Percentiles rank a stretch among this genome's conserved stretches.
These are phyloP conservation scores for Mobula birostris DNA, from an alignment of 2,113 vertebrate genomes.

Conservation along the genomic window DNA sequence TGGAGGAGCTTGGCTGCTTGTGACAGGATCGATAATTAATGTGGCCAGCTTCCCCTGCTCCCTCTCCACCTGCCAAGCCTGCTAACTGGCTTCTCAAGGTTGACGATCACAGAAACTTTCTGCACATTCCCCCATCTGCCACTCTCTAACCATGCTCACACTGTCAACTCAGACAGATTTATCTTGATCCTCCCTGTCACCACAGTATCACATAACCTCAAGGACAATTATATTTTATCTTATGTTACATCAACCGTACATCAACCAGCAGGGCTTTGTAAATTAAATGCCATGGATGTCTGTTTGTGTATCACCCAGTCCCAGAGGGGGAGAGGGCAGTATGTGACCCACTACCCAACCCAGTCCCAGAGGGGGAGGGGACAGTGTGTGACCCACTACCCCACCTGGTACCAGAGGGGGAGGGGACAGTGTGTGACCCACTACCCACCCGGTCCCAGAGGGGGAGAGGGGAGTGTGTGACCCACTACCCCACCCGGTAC, in stretches of 20 bases:
- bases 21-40: not conserved
- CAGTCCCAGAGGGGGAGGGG: not conserved
- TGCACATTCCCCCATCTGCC: not conserved
- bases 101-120: not conserved
- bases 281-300: not conserved
- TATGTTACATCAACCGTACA: too few relatives aligned
- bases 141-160: not conserved
- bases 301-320: not conserved
- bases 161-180: not conserved
- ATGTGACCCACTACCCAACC: not conserved
- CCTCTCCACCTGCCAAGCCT: not conserved
- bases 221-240: not conserved
- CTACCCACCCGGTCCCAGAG: too few relatives aligned
- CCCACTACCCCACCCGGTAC: too few relatives aligned
- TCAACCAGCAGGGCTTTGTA: not conserved
- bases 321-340: not conserved
- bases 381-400: not conserved
- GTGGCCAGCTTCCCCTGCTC: not conserved
- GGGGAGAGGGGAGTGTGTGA: not conserved
- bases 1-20: not conserved
- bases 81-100: not conserved
- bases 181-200: not conserved
- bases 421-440: not conserved
- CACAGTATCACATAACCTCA: not conserved
- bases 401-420: not conserved